A percentile compares a stretch with the other conserved stretches of the same genome.
phyloP scores from a whole-genome alignment of 2,797 vertebrate genomes.

The Otus scops region DNA sequence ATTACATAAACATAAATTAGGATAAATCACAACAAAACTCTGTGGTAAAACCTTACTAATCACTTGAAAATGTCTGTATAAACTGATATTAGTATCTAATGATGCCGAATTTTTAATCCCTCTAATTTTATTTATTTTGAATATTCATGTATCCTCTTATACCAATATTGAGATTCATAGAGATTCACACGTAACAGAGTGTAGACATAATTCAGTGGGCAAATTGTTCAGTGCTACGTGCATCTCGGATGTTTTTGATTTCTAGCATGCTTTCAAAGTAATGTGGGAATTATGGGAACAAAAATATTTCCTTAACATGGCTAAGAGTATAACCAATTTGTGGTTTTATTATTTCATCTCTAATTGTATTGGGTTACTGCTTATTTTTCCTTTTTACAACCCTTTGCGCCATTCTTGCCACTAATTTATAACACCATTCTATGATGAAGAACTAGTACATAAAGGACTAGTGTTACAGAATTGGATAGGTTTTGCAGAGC shows the following conservation, averaged over 20 bases:
- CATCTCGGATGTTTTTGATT: constrained; percentile 33
- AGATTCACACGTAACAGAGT: neutral
- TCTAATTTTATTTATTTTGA: neutral
- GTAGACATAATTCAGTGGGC: constrained; percentile 5
- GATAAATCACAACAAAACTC: neutral
- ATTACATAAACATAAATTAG: neutral
- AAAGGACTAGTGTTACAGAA: constrained; percentile 76
- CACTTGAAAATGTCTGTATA: neutral
- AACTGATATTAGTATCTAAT: neutral
- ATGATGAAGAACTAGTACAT: constrained; percentile 71
- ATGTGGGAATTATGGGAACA: constrained; percentile 1
- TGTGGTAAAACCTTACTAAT: neutral
- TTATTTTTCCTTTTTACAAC: constrained; percentile 61
- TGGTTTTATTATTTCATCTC: constrained; percentile 59
- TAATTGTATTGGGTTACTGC: constrained; percentile 80
- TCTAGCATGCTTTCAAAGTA: constrained; percentile 32
- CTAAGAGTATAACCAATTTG: constrained; percentile 44
- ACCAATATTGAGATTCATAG: neutral
- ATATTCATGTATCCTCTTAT: neutral
- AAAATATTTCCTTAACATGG: constrained; percentile 37
- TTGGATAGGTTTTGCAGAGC: constrained; percentile 81
- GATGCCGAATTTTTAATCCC: neutral
- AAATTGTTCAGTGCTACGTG: neutral
- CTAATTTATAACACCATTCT: constrained; percentile 75
- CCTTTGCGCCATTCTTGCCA: constrained; percentile 56